Evolutionary conservation across 2,888 invertebrate species (phyloP).

Genomic region (Zelleria hepariella): DNA sequence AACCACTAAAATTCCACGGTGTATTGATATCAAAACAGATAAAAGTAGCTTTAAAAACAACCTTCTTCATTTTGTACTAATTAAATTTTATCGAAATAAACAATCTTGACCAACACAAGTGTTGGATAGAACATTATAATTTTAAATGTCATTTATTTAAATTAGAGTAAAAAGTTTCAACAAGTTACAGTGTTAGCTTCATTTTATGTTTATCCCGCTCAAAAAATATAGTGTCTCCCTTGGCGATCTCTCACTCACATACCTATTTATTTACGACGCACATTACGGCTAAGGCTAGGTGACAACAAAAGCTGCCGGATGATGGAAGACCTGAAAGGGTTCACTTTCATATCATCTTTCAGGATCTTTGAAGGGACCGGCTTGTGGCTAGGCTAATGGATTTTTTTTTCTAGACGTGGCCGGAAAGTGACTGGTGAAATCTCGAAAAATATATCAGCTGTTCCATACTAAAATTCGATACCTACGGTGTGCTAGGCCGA

Average conservation of each 20-base stretch:
- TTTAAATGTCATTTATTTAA: not conserved
- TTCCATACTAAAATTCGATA: no score
- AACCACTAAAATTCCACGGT: no score
- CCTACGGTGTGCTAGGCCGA: no score
- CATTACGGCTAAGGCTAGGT: not conserved
- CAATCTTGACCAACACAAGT: no score
- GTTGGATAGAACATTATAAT: no score
- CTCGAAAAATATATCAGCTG: no score
- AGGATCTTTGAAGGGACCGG: not conserved
- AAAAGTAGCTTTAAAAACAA: no score
- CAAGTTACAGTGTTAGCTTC: not conserved
- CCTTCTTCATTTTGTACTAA: no score
- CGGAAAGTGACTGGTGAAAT: no score
- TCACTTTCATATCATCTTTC: not conserved
- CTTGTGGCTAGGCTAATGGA: not conserved
- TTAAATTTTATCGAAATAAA: no score
- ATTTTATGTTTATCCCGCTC: not conserved
- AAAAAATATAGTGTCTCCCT: not conserved
- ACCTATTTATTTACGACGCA: not conserved
- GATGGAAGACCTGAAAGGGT: not conserved
- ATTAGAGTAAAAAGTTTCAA: not conserved
- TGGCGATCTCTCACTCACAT: not conserved
- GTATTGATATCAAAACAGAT: no score
- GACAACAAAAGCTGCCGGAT: not conserved
- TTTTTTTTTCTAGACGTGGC: not conserved